A percentile compares a stretch with the other conserved stretches of the same genome.
Evolutionary conservation across 2,888 invertebrate species (phyloP).

Genomic region (Drosophila prostipennis): DNA sequence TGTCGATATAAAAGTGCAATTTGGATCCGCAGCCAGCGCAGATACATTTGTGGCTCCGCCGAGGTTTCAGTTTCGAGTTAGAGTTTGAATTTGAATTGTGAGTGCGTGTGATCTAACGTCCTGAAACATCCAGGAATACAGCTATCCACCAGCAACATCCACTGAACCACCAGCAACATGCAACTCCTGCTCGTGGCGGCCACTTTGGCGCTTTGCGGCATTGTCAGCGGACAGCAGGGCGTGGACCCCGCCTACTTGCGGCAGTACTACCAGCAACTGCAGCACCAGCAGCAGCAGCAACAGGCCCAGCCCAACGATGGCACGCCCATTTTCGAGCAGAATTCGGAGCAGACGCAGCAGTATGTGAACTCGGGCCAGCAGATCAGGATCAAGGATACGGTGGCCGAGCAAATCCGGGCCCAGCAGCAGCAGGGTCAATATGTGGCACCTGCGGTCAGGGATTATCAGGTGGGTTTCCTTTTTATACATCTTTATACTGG

Average conservation of each 20-base stretch:
- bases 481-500: too few species aligned
- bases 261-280: slow-evolving; percentile 83
- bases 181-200: slow-evolving; percentile 74
- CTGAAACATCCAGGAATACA: slow-evolving; percentile 9
- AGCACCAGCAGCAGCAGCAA: slow-evolving; percentile 82
- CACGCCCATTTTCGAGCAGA: slow-evolving; percentile 85
- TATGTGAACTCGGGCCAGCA: slow-evolving; percentile 85
- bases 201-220: slow-evolving; percentile 72
- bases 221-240: slow-evolving; percentile 78
- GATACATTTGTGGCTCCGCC: slow-evolving; percentile 72
- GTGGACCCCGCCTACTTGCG: slow-evolving; percentile 84
- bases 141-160: slow-evolving; percentile 22
- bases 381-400: slow-evolving; percentile 84
- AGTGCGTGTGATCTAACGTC: slow-evolving; percentile 31
- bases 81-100: slow-evolving; percentile 22
- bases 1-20: slow-evolving; percentile 79
- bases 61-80: slow-evolving; percentile 60
- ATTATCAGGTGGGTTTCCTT: slow-evolving; percentile 81
- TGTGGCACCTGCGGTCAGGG: slow-evolving; percentile 83
- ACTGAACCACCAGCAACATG: slow-evolving; percentile 50
- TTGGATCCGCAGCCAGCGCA: slow-evolving; percentile 67
- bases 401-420: slow-evolving; percentile 82
- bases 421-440: slow-evolving; percentile 76
- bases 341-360: slow-evolving; percentile 84
- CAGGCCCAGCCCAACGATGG: slow-evolving; percentile 84